Evolutionary conservation across 2,888 invertebrate genomes (phyloP), one percentile per base, ranked within the genome.

Genomic region (Pseudoips prasinana): DNA sequence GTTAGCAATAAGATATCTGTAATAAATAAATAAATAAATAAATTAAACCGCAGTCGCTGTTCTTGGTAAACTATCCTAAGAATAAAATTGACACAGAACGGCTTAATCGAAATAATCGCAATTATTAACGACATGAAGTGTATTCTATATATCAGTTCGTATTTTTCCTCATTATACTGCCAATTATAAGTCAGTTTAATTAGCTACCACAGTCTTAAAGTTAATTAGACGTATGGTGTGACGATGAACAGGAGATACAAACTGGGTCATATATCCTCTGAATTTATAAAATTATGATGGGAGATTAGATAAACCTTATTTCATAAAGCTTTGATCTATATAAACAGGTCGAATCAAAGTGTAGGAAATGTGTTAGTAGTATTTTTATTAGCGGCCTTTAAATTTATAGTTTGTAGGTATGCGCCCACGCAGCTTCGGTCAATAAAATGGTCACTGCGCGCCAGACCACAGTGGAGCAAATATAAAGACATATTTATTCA

Each of bases 271-370:
- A 64, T 59, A 64, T 72, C 71, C 71, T 57, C 45, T 53, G 62
- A 69, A 71, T 69, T 60, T 52, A 66, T 55, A 55, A 47, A 70
- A 59, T 64, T 71, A 66, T 70, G 74, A 76, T 69, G 62, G 64
- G 53, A 70, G 65, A 79, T 83, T 78, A 80, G 73, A 77, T 81
- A 76, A 82, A 80, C 72, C 79, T 80, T 78, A 80, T 81, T 72
- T 71, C 67, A 65, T 64, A 56, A 54, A 42, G 64, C 86, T 87
- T 87, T 87, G 87, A 87, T 87, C 85, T 84, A 71, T 71, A 75
- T 80, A 82, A 83, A 85, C 83, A 76, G 78, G 73, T 78, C 73
- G 73, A 84, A 80, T 83, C 81, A 86, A 85, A 86, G 83, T 76
- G 79, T 84, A 79, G 79, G 83, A 85, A 83, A 83, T 74, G 81